Percentiles rank a stretch among this genome's conserved stretches.
Conservation (phyloP, 2,113 vertebrate genomes). For the Megaceryle maxima region DNA sequence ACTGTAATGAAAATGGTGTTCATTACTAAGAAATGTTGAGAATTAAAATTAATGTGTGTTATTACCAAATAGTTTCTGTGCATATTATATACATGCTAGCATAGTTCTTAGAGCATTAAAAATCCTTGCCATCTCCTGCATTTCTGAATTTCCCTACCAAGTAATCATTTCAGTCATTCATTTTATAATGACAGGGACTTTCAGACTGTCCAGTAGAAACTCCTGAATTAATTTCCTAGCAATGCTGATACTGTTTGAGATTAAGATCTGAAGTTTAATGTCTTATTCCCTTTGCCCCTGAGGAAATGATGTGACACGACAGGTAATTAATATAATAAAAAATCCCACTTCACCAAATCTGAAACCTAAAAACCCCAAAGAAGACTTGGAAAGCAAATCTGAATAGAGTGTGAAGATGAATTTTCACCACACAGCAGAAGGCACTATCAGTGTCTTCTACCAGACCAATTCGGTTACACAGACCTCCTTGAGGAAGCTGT, state of each 20-base stretch:
- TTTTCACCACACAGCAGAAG: too few relatives aligned
- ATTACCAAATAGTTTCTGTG: not conserved
- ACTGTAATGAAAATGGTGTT: not conserved
- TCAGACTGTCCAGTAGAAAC: not conserved
- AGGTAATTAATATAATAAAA: not conserved
- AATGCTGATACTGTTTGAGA: not conserved
- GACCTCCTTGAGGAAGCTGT: too few relatives aligned
- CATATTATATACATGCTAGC: not conserved
- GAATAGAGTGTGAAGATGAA: too few relatives aligned
- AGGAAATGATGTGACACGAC: not conserved
- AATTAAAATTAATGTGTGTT: not conserved
- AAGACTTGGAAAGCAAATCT: too few relatives aligned
- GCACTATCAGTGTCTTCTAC: too few relatives aligned
- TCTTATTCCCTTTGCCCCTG: not conserved
- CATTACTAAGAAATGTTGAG: not conserved
- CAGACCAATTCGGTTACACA: too few relatives aligned
- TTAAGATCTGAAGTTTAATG: not conserved
- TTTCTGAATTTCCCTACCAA: not conserved
- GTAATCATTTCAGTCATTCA: not conserved
- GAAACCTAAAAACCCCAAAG: not conserved
- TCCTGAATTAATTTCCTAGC: not conserved
- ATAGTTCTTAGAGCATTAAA: not conserved
- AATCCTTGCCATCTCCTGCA: not conserved
- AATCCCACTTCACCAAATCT: not conserved
- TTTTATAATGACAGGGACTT: not conserved